Conservation (phyloP, 2,113 vertebrate genomes). For the Mobula hypostoma region DNA sequence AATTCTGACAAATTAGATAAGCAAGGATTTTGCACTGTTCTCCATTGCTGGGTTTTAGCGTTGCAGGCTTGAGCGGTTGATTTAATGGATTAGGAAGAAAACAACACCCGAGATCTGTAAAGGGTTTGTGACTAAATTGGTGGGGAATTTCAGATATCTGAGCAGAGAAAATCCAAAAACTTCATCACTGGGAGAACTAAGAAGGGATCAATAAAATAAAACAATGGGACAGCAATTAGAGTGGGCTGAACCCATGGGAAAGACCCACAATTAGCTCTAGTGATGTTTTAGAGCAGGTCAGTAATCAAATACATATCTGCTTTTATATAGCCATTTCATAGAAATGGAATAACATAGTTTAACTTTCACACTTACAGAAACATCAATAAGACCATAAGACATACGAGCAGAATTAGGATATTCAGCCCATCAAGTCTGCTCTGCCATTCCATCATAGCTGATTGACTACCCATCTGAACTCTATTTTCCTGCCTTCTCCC, state of each 20-base stretch:
- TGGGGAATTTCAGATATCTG: not conserved
- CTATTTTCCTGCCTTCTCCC: too few relatives aligned
- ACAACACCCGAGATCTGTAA: not conserved
- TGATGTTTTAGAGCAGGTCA: not conserved
- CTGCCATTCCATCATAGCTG: too few relatives aligned
- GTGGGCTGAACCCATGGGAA: too few relatives aligned
- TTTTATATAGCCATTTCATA: not conserved
- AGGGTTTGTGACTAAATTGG: not conserved
- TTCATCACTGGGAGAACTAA: not conserved
- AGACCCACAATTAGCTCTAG: too few relatives aligned
- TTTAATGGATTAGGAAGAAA: not conserved
- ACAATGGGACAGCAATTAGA: not conserved
- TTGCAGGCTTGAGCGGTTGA: not conserved
- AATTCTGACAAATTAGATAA: not conserved
- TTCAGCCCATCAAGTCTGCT: too few relatives aligned
- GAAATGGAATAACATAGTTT: too few relatives aligned
- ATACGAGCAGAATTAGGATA: too few relatives aligned
- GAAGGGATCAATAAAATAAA: not conserved
- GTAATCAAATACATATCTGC: not conserved
- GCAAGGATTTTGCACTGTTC: not conserved
- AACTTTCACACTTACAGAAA: too few relatives aligned
- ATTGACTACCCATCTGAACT: too few relatives aligned
- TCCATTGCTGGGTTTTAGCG: not conserved
- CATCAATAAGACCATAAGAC: too few relatives aligned
- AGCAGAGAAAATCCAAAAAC: not conserved